Evolutionary conservation across 2,888 invertebrate species (phyloP).

Genomic region (Idaea biselata): DNA sequence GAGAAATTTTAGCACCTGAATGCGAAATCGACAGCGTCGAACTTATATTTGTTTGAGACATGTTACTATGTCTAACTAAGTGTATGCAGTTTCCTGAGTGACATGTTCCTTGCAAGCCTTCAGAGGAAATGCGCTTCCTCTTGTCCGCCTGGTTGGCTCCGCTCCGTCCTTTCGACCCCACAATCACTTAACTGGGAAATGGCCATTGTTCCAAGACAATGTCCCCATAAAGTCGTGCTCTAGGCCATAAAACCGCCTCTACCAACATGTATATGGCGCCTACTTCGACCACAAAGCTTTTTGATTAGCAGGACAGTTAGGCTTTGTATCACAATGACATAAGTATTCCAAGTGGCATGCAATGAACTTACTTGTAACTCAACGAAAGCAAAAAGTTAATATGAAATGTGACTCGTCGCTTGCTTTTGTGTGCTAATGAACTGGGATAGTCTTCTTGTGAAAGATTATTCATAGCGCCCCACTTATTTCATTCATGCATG

Average conservation of each 20-base stretch:
- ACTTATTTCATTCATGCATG: too few relatives aligned
- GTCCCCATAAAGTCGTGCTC: slow-evolving; percentile 35
- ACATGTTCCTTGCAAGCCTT: slow-evolving; percentile 38
- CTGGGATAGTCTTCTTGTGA: slow-evolving; percentile 6
- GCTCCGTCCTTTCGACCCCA: slow-evolving; percentile 24
- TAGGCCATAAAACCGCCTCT: slow-evolving; percentile 33
- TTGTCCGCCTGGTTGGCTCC: slow-evolving; percentile 53
- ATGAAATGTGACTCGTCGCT: slow-evolving; percentile 9
- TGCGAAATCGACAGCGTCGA: neutral
- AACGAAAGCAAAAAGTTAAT: neutral
- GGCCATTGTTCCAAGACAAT: slow-evolving; percentile 53
- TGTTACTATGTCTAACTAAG: slow-evolving; percentile 21
- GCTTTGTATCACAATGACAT: neutral
- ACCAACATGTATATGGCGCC: slow-evolving; percentile 28
- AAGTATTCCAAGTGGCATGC: neutral
- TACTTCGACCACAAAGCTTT: slow-evolving; percentile 27
- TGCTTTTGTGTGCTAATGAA: slow-evolving; percentile 35
- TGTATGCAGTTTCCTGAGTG: slow-evolving; percentile 36
- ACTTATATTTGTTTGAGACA: neutral
- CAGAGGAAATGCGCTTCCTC: slow-evolving; percentile 66
- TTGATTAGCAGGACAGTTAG: slow-evolving; percentile 1
- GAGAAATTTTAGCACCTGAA: neutral
- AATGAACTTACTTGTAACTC: neutral
- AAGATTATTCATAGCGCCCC: neutral
- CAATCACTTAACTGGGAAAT: slow-evolving; percentile 38